Evolutionary conservation across 2,113 vertebrate species (phyloP).

Genomic region (Xiphophorus couchianus): DNA sequence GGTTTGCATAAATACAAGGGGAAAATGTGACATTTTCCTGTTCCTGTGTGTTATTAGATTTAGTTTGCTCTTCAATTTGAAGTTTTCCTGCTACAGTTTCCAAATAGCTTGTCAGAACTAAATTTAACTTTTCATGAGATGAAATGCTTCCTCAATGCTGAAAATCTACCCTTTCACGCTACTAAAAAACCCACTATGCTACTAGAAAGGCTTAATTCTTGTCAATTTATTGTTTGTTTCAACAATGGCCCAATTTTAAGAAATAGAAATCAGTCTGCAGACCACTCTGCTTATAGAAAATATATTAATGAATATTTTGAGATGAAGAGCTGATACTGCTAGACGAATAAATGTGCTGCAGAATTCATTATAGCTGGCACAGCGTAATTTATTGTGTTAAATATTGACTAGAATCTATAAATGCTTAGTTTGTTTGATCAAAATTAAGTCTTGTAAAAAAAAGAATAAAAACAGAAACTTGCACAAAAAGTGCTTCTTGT

Average conservation of each 20-base stretch:
- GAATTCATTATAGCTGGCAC: background rate
- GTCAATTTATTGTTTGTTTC: background rate
- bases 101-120: background rate
- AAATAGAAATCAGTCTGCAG: background rate
- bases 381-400: background rate
- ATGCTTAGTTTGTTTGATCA: background rate
- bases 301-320: background rate
- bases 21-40: background rate
- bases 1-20: background rate
- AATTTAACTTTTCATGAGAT: background rate
- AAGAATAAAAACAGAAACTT: too few relatives aligned
- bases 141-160: background rate
- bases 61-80: conserved; percentile 4
- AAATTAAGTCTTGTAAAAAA: too few relatives aligned
- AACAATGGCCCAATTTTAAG: background rate
- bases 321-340: background rate
- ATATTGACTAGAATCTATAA: background rate
- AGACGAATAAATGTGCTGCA: background rate
- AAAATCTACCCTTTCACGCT: background rate
- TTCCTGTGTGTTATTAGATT: background rate
- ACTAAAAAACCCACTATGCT: background rate
- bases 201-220: background rate
- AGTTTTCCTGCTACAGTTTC: background rate
- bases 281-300: background rate
- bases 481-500: too few relatives aligned